Conservation (phyloP, 2,113 vertebrate species). For the Brachypodius melanocephalos region DNA sequence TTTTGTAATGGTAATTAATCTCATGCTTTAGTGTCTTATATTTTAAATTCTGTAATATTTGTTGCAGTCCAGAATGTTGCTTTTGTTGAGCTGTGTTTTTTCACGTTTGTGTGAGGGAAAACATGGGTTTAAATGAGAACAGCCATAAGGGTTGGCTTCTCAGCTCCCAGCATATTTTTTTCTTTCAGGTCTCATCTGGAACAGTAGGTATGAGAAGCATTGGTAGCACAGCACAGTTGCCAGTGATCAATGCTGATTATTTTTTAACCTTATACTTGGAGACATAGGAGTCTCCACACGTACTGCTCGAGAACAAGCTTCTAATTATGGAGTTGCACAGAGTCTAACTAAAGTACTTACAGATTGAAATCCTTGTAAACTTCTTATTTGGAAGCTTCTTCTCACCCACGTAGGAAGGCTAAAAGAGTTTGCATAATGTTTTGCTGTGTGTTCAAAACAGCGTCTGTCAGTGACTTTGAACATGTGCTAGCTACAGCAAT, state of each 20-base stretch:
- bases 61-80: background rate
- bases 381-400: conserved; percentile 76
- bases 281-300: background rate
- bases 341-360: conserved; percentile 52
- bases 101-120: background rate
- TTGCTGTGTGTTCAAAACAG: conserved; percentile 79
- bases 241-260: background rate
- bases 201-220: background rate
- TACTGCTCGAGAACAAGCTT: background rate
- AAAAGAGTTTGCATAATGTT: conserved; percentile 80
- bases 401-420: conserved; percentile 73
- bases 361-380: conserved; percentile 71
- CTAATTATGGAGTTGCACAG: background rate
- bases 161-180: background rate
- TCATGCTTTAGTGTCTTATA: background rate
- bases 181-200: background rate
- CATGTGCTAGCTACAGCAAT: conserved; percentile 78
- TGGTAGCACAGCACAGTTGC: background rate
- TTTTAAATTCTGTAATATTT: background rate
- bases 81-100: background rate
- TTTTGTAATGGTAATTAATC: background rate
- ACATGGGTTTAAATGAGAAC: background rate
- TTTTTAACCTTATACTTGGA: background rate
- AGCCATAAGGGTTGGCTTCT: background rate
- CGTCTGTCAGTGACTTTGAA: conserved; percentile 75